Evolutionary conservation across 2,888 invertebrate species (phyloP), one percentile per base, ranked within the genome.

Genomic region (Choreutis nemorana): DNA sequence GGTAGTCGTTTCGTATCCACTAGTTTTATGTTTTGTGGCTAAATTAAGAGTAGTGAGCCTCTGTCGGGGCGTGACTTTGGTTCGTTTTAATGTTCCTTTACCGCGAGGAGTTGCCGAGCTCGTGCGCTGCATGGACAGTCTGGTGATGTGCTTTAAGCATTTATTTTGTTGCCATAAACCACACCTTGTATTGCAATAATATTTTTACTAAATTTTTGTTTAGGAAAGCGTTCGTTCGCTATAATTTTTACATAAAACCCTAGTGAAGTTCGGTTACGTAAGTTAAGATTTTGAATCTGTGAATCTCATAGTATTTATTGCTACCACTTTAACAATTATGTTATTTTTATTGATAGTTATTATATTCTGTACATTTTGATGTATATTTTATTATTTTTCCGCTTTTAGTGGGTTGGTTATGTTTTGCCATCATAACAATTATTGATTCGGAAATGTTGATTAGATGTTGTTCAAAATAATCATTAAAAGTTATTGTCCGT

Each of bases 141-240:
- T 67, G 75, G 75, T 73, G 77, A 73, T 75, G 77, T 79, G 79
- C 79, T 78, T 77, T 72, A 77, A 79, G 79, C 79, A 79, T 79
- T 79, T 79, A 77, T 78, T 78, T 75, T 72, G 79, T 80, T 79
- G 80, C 79, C 78, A 80, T 80, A 79, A 23, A 75, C 72, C 72
- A 73, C 75, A 75, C 62, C 64, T 64, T 73, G 60, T 70, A 73
- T 75, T 78, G 78, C 77, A 78, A 78, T 75, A 77, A 77, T 77
- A 73, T 73, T 75, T 18, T 72, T 75, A 73, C 72, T 72, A 75
- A 75, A 72, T 66, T 71, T 72, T 72, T 73, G n/a, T n/a, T n/a
- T n/a, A 71, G 72, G 72, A 33, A 65, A 60, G 59, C 58, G 64
- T 67, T 66, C 65, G 65, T 59, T 65, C 66, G 68, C 72, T 67